phyloP scores from a whole-genome alignment of 2,113 vertebrate species.

The Pao palembangensis region DNA sequence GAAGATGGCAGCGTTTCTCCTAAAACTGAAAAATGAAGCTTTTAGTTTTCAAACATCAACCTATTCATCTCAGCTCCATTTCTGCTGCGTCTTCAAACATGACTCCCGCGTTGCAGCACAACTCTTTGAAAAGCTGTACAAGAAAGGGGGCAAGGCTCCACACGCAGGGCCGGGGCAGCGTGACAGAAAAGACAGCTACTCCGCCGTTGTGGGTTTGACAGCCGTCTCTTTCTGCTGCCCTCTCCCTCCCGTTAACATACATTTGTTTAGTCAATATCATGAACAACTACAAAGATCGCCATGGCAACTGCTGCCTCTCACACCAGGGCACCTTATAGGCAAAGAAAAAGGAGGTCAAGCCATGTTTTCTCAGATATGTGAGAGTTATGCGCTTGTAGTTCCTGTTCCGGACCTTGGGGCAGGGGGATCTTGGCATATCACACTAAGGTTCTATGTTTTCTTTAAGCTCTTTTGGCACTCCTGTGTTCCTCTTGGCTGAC shows the following conservation, averaged over 20 bases:
- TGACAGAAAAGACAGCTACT: background rate
- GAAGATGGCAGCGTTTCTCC: too few species aligned
- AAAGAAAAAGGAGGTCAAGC: constrained; percentile 37
- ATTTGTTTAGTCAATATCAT: constrained; percentile 51
- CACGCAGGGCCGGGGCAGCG: too few species aligned
- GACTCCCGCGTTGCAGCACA: too few species aligned
- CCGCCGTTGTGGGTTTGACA: constrained; percentile 20
- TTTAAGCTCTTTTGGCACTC: constrained; percentile 51
- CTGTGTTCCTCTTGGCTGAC: constrained; percentile 60
- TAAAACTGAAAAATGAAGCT: too few species aligned
- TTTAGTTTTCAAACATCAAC: too few species aligned
- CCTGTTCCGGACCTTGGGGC: constrained; percentile 19
- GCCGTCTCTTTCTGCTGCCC: constrained; percentile 20
- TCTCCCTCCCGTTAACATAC: constrained; percentile 52
- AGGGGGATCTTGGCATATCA: constrained; percentile 58
- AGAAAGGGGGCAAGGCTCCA: too few species aligned
- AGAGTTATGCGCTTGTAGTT: constrained; percentile 23
- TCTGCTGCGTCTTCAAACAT: too few species aligned
- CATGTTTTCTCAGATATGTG: constrained; percentile 48
- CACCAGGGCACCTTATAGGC: constrained; percentile 14
- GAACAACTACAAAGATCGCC: constrained; percentile 53
- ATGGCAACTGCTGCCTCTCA: constrained; percentile 43
- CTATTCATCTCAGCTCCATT: too few species aligned
- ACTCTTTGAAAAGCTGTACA: too few species aligned
- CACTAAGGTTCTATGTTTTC: constrained; percentile 61